Evolutionary conservation across 2,888 invertebrate genomes (phyloP), one percentile per base, ranked within the genome.

Genomic region (Rhorus exstirpatorius): DNA sequence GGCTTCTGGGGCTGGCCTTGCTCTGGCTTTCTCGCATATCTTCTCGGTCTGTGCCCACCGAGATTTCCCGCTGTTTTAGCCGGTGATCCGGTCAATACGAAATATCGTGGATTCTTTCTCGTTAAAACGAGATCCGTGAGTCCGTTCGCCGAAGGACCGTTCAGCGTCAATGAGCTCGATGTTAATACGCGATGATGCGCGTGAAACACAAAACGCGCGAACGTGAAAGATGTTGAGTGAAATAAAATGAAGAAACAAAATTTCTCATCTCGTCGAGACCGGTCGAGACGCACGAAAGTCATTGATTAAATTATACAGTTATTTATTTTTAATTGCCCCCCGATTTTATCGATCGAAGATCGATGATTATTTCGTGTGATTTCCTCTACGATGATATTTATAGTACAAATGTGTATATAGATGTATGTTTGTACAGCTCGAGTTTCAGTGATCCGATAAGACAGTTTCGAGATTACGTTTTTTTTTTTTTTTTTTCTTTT

Each of bases 1-100:
- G 96, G 96, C 0, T 96, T 96, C 89, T 96, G 95, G 95, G 96
- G 95, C 4, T 95, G 95, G 95, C 93, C 94, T 0, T 96, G 96
- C 87, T 92, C 93, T 6, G 94, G 94, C 0, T 95, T 95, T 84
- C 90, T 94, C 1, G 91, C 93, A 10, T 95, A 95, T 86, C 87
- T 95, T 1, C 77, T 95, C 6, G 95, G 95, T 1, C 91, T 94
- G 79, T 96, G 95, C 85, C 94, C 94, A 0, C 94, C 94, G 0
- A 94, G 89, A 38, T 88, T 87, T 14, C 92, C 92, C 0, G 91
- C 90, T 0, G 86, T 91, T 0, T 53, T 90, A 0, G 92, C 91
- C 4, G 93, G 93, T 0, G 92, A 93, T 55, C 84, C 76, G 0
- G 91, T 91, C n/a, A 81, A 92, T 63, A 63, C 35, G 21, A 83